Evolutionary conservation across 53 echinoderm and acorn worm species (phyloP), one percentile per base, ranked within the genome.

Genomic region (Actinopyga echinites): DNA sequence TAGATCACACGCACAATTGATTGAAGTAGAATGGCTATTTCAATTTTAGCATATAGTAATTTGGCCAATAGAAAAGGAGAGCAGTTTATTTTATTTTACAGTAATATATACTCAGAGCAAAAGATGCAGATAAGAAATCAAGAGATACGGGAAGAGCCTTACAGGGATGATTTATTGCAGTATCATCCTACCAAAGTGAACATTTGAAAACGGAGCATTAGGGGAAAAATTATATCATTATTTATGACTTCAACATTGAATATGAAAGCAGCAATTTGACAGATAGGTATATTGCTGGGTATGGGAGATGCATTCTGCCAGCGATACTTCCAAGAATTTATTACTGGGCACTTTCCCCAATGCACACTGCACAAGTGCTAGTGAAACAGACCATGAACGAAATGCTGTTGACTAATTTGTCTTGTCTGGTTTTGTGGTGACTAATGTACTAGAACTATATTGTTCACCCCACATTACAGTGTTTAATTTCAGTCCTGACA

Each of bases 11-110:
- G 37, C 15, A 36, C 45, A 10, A 71, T 71, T 42, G 44, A 71
- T 44, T 71, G 71, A 71, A 25, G 71, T 42, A 71, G 71, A 71
- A 71, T 40, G 71, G 71, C 71, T 44, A 71, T 71, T 71, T 40
- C 40, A 44, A 40, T 71, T 71, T 40, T 71, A 44, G 71, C 71
- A 71, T 71, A n/a, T n/a, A n/a, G n/a, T n/a, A 71, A 71, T 71
- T 71, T 71, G 12, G 71, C 71, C 71, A 71, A 71, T 43, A 71
- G 71, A 71, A 71, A 63, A 71, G 44, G 23, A 44, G 71, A 71
- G 26, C 42, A 44, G 38, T 71, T 71, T 71, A 44, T 10, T 22
- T n/a, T n/a, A n/a, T n/a, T n/a, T n/a, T n/a, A n/a, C 24, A 40
- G n/a, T 42, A 71, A 44, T 68, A 37, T 15, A 67, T 33, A 30